Evolutionary conservation across 1,140 invertebrate genomes (phyloP), one percentile per base, ranked within the genome.

Genomic region (Tachypleus tridentatus): DNA sequence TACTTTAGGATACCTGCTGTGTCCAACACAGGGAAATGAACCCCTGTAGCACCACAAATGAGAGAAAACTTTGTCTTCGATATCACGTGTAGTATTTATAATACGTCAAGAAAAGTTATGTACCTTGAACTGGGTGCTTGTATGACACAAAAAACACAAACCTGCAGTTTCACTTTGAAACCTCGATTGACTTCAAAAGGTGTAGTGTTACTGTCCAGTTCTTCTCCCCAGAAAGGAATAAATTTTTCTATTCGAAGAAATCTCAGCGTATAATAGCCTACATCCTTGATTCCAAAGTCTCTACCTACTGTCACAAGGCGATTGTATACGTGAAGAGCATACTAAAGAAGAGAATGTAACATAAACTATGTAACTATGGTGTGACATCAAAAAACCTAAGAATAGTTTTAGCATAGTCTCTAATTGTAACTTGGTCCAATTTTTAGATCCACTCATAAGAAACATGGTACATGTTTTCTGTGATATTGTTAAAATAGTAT

Each of bases 111-210:
- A 29, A 29, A 29, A 29, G 29, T 29, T 29, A 29, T 2, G 29
- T 29, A 29, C 29, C 29, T 2, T 29, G 29, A 29, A 29, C 29
- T 29, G 2, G 29, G 29, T 29, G 29, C 29, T 29, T 29, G 29
- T 29, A 29, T 29, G 29, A 29, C 29, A 29, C 2, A 2, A 8
- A 9, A 49, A 51, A 58, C 62, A 81, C 85, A 83, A 77, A 95
- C 93, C 79, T 95, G 86, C 76, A 98, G 92, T 80, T 97, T 97
- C 5, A 98, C 94, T 72, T 96, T 82, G 86, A 95, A 97, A 5
- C 88, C 85, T 72, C 96, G 80, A 53, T 86, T 95, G 76, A 94
- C 97, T 79, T 98, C 95, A 5, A 97, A 79, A 3, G 97, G 97
- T 29, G 95, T 98, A 1, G 93, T 96, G 67, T 87, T 88, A 3